A percentile compares a stretch with the other conserved stretches of the same genome.
Conservation (phyloP, 2,113 vertebrate species). For the Todiramphus saurophagus region DNA sequence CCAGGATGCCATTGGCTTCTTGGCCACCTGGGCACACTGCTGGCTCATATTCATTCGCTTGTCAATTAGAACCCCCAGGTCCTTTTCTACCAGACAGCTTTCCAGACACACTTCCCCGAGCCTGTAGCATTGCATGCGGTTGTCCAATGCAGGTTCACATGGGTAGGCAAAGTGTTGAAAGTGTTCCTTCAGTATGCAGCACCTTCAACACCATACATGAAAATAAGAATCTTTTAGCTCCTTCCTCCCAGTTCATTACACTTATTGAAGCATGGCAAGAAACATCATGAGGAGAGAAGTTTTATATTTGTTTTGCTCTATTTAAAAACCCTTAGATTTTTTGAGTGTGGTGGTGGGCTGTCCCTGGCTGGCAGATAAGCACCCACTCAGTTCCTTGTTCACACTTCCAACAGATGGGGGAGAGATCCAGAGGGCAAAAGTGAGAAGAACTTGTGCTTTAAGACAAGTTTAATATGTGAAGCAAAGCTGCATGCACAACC, state of each 20-base stretch:
- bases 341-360: background rate
- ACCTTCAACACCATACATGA: background rate
- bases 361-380: background rate
- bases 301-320: background rate
- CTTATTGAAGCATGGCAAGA: background rate
- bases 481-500: background rate
- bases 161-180: background rate
- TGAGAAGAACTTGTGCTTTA: background rate
- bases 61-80: too few relatives aligned
- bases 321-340: background rate
- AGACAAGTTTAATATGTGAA: background rate
- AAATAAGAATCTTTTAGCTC: background rate
- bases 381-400: background rate
- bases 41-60: too few relatives aligned
- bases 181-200: background rate
- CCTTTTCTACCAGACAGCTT: too few relatives aligned
- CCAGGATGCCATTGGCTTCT: too few relatives aligned
- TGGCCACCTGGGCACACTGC: too few relatives aligned
- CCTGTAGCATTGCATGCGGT: too few relatives aligned
- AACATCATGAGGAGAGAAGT: fast-evolving
- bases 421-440: background rate
- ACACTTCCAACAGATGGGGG: too few relatives aligned
- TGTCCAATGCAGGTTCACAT: background rate
- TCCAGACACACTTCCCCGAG: too few relatives aligned
- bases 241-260: background rate